Percentiles rank a stretch among this genome's conserved stretches.
These are phyloP conservation scores for Montipora foliosa DNA, from an alignment of 64 coral and sea anemone genomes.

Conservation along the genomic window DNA sequence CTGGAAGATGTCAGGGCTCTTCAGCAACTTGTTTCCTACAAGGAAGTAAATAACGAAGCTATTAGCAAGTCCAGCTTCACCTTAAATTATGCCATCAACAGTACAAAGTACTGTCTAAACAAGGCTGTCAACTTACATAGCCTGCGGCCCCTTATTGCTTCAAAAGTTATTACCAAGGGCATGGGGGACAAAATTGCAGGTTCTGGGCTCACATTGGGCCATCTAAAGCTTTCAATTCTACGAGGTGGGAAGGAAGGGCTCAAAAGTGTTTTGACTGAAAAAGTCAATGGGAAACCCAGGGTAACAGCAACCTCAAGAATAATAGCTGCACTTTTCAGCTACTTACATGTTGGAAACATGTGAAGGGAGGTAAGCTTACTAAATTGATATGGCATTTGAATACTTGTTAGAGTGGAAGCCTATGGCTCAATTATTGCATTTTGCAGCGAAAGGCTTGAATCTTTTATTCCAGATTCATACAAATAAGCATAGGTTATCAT, in stretches of 20 bases:
- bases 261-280: slow-evolving; percentile 6
- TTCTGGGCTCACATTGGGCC: not conserved
- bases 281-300: not conserved
- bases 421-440: slow-evolving; percentile 4
- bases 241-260: slow-evolving; percentile 23
- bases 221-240: not conserved
- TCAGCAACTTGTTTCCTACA: too few relatives aligned
- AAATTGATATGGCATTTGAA: not conserved
- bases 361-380: not conserved
- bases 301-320: not conserved
- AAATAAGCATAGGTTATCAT: too few relatives aligned
- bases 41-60: too few relatives aligned
- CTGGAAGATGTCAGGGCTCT: too few relatives aligned
- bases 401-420: not conserved
- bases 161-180: slow-evolving; percentile 16
- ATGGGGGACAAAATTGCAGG: slow-evolving; percentile 38
- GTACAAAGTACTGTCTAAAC: not conserved
- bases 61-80: too few relatives aligned
- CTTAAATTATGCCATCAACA: not conserved
- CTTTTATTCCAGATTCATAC: too few relatives aligned
- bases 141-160: not conserved
- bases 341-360: not conserved
- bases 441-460: not conserved
- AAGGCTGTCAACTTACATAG: not conserved
- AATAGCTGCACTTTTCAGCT: not conserved